Evolutionary conservation across 2,888 invertebrate species (phyloP).

Genomic region (Plagodis pulveraria): DNA sequence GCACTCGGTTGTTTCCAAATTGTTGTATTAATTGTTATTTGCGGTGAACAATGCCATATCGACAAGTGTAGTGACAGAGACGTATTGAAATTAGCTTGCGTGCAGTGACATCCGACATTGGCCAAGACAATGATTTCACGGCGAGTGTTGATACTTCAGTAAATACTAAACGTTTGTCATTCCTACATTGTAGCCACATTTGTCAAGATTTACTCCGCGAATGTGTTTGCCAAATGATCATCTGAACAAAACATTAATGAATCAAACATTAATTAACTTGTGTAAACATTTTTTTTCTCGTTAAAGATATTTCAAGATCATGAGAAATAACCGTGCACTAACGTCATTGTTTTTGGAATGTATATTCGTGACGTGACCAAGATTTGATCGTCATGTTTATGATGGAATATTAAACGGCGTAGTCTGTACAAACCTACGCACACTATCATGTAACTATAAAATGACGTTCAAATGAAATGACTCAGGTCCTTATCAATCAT

Average conservation of each 20-base stretch:
- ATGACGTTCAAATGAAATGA: conserved; percentile 49
- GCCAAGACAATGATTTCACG: conserved; percentile 17
- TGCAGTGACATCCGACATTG: conserved; percentile 12
- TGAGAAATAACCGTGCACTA: conserved; percentile 6
- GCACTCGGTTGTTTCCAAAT: conserved; percentile 42
- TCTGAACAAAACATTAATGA: conserved; percentile 8
- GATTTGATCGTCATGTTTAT: not conserved
- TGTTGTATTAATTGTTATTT: conserved; percentile 13
- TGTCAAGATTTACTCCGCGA: conserved; percentile 25
- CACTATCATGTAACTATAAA: conserved; percentile 27
- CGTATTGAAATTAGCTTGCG: conserved; percentile 15
- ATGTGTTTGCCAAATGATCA: conserved; percentile 9
- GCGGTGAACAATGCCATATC: conserved; percentile 23
- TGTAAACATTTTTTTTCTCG: conserved; percentile 14
- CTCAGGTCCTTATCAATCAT: conserved; percentile 49
- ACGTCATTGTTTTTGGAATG: conserved; percentile 4
- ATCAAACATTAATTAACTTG: conserved; percentile 15
- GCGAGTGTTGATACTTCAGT: conserved; percentile 5
- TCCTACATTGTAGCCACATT: conserved; percentile 16
- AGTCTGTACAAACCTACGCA: not conserved
- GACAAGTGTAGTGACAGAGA: conserved; percentile 14
- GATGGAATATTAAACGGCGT: conserved; percentile 3
- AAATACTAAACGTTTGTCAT: conserved; percentile 20
- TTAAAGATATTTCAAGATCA: conserved; percentile 14
- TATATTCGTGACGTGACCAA: not conserved